Evolutionary conservation across 2,113 vertebrate genomes (phyloP).

Genomic region (Crotalus tigris): DNA sequence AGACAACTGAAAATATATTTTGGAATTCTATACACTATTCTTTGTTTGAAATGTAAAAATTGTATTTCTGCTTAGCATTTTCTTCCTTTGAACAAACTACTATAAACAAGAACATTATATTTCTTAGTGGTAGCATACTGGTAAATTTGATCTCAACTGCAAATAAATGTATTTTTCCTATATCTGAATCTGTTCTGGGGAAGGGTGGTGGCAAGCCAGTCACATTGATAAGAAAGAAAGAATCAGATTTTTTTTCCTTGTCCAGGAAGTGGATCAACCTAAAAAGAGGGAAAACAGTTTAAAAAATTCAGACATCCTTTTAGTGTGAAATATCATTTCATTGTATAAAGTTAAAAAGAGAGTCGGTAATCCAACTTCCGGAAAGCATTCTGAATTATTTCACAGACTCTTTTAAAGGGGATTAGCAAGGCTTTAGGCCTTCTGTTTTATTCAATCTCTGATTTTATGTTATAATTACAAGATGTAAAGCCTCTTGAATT

Average conservation of each 20-base stretch:
- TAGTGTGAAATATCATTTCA: constrained; percentile 98
- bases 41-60: background rate
- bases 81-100: background rate
- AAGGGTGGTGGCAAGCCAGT: constrained; percentile 3
- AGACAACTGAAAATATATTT: background rate
- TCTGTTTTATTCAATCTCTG: constrained; percentile 83
- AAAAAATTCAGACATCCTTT: constrained; percentile 77
- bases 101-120: background rate
- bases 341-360: constrained; percentile 86
- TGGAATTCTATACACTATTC: background rate
- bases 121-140: background rate
- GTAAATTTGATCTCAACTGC: constrained; percentile 6
- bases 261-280: constrained; percentile 61
- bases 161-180: constrained; percentile 45
- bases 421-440: constrained; percentile 90
- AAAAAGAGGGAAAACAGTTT: constrained; percentile 63
- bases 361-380: constrained; percentile 97
- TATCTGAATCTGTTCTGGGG: constrained; percentile 45
- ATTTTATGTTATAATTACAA: constrained; percentile 97
- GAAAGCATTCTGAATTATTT: constrained; percentile 98
- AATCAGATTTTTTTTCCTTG: constrained; percentile 51
- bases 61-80: background rate
- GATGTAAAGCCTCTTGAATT: constrained; percentile 86
- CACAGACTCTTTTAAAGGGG: constrained; percentile 97
- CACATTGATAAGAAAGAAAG: background rate